Conservation (phyloP, 2,797 vertebrate genomes). For the Cryptoprocta ferox region DNA sequence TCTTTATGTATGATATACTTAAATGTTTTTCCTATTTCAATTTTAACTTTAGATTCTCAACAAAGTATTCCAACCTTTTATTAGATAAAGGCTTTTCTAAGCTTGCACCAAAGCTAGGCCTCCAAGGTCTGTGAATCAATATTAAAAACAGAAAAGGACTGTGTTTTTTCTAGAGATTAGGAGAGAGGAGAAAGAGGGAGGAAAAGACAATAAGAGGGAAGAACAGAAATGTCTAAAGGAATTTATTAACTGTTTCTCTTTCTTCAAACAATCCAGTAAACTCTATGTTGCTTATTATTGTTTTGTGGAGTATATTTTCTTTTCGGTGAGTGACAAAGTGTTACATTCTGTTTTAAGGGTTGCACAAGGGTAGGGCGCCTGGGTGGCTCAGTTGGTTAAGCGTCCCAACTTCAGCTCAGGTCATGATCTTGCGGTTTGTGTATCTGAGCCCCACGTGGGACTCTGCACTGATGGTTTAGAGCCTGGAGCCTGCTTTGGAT, state of each 20-base stretch:
- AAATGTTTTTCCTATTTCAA: neutral
- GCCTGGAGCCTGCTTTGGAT: too few species aligned
- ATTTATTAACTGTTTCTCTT: neutral
- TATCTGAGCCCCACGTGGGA: too few species aligned
- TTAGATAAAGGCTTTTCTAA: neutral
- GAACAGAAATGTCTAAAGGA: neutral
- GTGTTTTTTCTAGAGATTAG: neutral
- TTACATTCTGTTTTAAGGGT: neutral
- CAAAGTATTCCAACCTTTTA: neutral
- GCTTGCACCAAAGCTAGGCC: neutral
- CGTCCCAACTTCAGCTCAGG: too few species aligned
- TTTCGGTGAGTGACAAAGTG: neutral
- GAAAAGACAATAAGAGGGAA: neutral
- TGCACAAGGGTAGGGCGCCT: neutral
- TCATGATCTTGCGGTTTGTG: too few species aligned
- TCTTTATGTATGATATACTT: neutral
- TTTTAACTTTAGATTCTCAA: neutral
- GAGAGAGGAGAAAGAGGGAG: neutral
- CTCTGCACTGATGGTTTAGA: too few species aligned
- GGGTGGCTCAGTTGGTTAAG: too few species aligned
- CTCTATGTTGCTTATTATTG: neutral
- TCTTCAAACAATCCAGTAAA: conserved; percentile 8
- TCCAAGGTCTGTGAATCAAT: neutral
- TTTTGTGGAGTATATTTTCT: neutral
- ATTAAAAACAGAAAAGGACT: neutral